Evolutionary conservation across 2,888 invertebrate genomes (phyloP), one percentile per base, ranked within the genome.

Genomic region (Ichneumon xanthorius): DNA sequence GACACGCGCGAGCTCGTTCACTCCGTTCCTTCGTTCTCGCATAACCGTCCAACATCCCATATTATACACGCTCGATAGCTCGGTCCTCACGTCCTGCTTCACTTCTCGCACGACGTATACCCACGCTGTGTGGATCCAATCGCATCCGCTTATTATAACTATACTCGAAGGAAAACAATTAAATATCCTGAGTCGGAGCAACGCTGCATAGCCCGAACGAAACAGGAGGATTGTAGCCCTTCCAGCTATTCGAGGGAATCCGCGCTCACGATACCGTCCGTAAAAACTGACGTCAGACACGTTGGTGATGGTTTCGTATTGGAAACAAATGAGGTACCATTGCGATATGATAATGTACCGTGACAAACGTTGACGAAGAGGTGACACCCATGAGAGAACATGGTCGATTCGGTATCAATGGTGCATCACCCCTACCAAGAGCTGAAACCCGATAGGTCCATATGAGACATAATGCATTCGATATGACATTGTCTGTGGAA

Each of bases 1-100:
- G 84, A 84, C 84, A 84, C 84, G 80, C 76, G 84, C 84, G 75
- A 30, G 75, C 73, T 33, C 33, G 63, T 61, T 61, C 61, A 61
- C 22, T 65, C 55, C 63, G 19, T 65, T 76, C 76, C 14, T 48
- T 33, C 50, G 37, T 53, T 50, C 71, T 70, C 75, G 63, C 61
- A 22, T 40, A 22, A 63, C 79, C 53, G 40, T 37, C 63, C 58
- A 63, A 14, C 82, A 63, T 53, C 55, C 14, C 61, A 45, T 53
- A 82, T 82, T 71, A 65, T 67, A 76, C 55, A 65, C 50, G 48
- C 37, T 45, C 68, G 30, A 61, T 50, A 16, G 55, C 73, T n/a
- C 33, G 65, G 22, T 53, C 63, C 58, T 70, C 75, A 26, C 68
- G 61, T 76, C 70, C 58, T 50, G 75, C 81, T 81, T 81, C 81